Evolutionary conservation across 2,797 vertebrate genomes (phyloP), one percentile per base, ranked within the genome.

Genomic region (Crypturellus tataupa): DNA sequence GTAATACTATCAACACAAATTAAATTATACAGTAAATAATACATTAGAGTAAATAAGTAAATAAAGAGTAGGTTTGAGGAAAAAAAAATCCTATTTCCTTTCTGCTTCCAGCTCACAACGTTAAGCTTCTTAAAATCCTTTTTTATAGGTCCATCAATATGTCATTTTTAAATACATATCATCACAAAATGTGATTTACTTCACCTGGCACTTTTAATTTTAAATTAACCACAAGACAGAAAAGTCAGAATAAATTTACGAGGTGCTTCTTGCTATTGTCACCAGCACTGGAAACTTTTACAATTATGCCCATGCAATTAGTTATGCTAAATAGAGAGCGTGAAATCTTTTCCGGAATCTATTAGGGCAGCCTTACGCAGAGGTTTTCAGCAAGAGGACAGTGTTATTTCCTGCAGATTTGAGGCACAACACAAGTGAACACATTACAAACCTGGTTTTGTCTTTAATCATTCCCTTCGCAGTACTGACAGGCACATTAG

Each of bases 391-490:
- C 58, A 82, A 94, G 65, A 56, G 91, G 90, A 78, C 85, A 85
- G 35, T 12, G 1, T 64, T 64, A 91, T 25, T 81, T 93, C 90
- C 85, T 92, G 83, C 93, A 94, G 93, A 93, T 89, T n/a, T 51
- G 82, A 93, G 84, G 69, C 87, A 46, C 29, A 0, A 46, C 40
- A 69, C 58, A 82, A 71, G 10, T 68, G 60, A 92, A 91, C 86
- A 80, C 25, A 89, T 68, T 71, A 89, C 87, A 93, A 91, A 96
- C 83, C 92, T 96, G 90, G 96, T 96, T 95, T 95, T 91, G 95
- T 68, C 80, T 83, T 86, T 75, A 87, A 62, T 78, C 70, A 79
- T 65, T 95, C 85, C 77, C 93, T 90, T 56, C 73, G 82, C 94
- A 96, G 95, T 73, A 89, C 83, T 70, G 94, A 67, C 64, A 94